Base-by-base conservation (phyloP, 1,140 invertebrate genomes). In the Steinernema feltiae region DNA sequence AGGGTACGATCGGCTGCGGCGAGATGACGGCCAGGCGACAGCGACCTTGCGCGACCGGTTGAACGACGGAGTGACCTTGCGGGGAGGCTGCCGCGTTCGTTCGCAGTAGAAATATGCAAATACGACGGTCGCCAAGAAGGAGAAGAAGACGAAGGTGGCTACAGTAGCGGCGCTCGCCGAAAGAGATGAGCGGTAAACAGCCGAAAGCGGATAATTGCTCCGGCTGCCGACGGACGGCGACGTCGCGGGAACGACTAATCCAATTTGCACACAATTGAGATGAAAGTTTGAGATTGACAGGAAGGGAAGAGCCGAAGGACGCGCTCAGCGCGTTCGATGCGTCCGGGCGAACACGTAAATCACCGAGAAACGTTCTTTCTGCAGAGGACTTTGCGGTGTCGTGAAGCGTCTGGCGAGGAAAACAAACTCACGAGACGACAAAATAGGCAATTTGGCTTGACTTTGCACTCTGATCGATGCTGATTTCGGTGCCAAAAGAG, bases 241-340 rank as follows among this genome's bases (percentile, higher is more conserved):
- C 35, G n/a, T 18, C 35, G 35, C 7, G 35, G 18, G 18, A 18
- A 41, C 35, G 35, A 41, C 35, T 63, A 63, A 63, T 63, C 53
- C 53, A 63, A 63, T 63, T 63, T 63, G 53, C 53, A 63, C 53
- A 63, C 53, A n/a, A 27, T 63, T 63, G 53, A 63, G 15, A 63
- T 27, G 53, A 63, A 63, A 63, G 53, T 63, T 63, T 12, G 53
- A 63, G 15, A 63, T 15, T 63, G 53, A 27, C 24, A 27, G 12
- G 53, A n/a, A 63, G 24, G 53, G 53, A 63, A 27, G 53, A 41
- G 35, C 18, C 18, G 18, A 18, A 41, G 18, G 18, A 41, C 7
- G 35, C 7, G 35, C 7, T 41, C 35, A 41, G 35, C 18, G 35
- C n/a, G n/a, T n/a, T n/a, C n/a, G n/a, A n/a, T n/a, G n/a, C n/a